Base-by-base conservation (phyloP, 2,888 invertebrate species). In the Phania funesta region DNA sequence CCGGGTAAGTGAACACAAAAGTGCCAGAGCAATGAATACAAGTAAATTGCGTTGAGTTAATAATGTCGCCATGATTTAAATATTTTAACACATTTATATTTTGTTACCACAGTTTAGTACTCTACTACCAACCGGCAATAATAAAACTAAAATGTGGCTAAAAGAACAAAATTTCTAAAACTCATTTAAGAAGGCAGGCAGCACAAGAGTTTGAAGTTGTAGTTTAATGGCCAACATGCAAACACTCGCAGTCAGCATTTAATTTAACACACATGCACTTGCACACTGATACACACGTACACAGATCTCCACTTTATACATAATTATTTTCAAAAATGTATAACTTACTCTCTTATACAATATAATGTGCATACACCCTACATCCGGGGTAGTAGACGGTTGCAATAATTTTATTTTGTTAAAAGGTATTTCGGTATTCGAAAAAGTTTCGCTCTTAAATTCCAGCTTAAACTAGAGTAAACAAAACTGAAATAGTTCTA, bases 181-280 rank as follows among this genome's bases (percentile, higher is more conserved):
- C 32, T 16, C 18, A 24, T 56, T 60, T 18, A 29, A 35, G 32
- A 35, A 29, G 4, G n/a, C n/a, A n/a, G n/a, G 3, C 58, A 29
- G 22, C 20, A 60, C 22, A 48, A 44, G 18, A 52, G 29, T 68
- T 48, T 62, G 56, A 76, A 76, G 41, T 70, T 56, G 62, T 38
- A 46, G 62, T 64, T 77, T 70, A 41, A 41, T 71, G 58, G 35
- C 65, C 58, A 73, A 73, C 78, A 79, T 73, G 71, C 71, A 79
- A 71, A 65, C 78, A 65, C 22, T 48, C 6, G 1, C 22, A 64
- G 62, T 73, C 78, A 79, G 65, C 60, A 76, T 29, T 65, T 52
- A 20, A 32, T 50, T 44, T 29, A 54, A 24, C 48, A 20, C 26
- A 46, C 9, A 24, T 41, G 26, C 2, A 50, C 44, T 24, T 24